Evolutionary conservation across 2,888 invertebrate species (phyloP).

Genomic region (Chromoteleia sp.): DNA sequence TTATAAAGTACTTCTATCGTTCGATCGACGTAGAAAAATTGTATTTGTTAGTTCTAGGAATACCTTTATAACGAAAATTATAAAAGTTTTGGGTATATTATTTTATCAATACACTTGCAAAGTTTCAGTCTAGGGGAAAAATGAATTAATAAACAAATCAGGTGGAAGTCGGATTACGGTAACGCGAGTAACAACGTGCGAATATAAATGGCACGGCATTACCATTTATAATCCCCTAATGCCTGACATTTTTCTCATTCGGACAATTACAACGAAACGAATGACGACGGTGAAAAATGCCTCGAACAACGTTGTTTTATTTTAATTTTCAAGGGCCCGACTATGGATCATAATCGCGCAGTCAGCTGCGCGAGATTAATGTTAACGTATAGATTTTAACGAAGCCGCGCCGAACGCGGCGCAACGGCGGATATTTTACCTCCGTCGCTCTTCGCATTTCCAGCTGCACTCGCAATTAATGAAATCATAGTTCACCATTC

Average conservation of each 20-base stretch:
- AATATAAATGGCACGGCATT: too few species aligned
- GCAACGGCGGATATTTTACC: conserved; percentile 22
- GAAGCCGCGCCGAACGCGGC: conserved; percentile 15
- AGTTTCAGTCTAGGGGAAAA: too few species aligned
- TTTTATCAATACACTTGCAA: too few species aligned
- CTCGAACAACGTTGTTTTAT: not conserved
- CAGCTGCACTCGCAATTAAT: conserved; percentile 42
- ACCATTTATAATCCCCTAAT: too few species aligned
- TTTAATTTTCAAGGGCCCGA: conserved; percentile 14
- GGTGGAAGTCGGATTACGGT: too few species aligned
- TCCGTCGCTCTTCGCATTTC: conserved; percentile 30
- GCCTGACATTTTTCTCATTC: not conserved
- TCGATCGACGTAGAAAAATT: too few species aligned
- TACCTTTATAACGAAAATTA: too few species aligned
- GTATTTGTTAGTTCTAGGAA: too few species aligned
- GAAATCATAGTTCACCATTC: conserved; percentile 69
- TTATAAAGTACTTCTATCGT: too few species aligned
- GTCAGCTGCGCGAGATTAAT: conserved; percentile 52
- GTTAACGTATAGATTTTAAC: conserved; percentile 50
- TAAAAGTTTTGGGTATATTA: too few species aligned
- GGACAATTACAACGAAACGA: conserved; percentile 17
- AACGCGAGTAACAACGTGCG: too few species aligned
- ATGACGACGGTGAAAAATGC: not conserved
- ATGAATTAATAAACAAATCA: too few species aligned
- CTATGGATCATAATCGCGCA: conserved; percentile 31